Evolutionary conservation across 2,113 vertebrate species (phyloP), one percentile per base, ranked within the genome.

Genomic region (Sylvilagus bachmani): DNA sequence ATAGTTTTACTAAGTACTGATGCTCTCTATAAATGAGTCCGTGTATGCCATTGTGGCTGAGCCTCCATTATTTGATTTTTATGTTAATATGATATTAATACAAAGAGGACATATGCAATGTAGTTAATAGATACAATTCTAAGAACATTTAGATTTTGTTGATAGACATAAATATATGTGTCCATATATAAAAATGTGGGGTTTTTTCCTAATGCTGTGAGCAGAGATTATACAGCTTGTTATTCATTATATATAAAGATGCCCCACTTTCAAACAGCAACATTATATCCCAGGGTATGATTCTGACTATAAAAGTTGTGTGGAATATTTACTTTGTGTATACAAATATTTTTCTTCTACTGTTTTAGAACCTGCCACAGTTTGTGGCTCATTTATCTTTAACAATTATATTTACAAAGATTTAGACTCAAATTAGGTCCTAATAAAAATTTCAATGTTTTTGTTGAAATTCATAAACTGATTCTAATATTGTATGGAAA

Each of bases 11-110:
- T 92, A 73, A 94, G 82, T 55, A 29, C 10, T 79, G 89, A 33
- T 69, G 55, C 4, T 88, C 78, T 83, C 44, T 94, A 74, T 69
- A 12, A 17, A 44, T 2, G 5, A 96, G 86, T 55, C 89, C 82
- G 17, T 77, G 87, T 77, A n/a, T 81, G 64, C 55, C 80, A 17
- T 44, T 92, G 55, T 51, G 95, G 79, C 91, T 73, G 82, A 94
- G 78, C 10, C 67, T 92, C 1, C 22, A 84, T 29, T 70, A 44
- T 31, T 80, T 69, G 62, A 33, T 38, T 38, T 38, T 82, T 58
- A 58, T 58, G 55, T 16, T 58, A 58, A 19, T 58, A 19, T 58
- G 13, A 58, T 58, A 58, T 58, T 58, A 58, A 58, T 58, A 58
- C 6, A 58, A 58, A 58, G 55, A 14, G 19, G 21, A 58, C 4